These are phyloP conservation scores for Oedothorax gibbosus DNA, from an alignment of 1,140 invertebrate genomes.

Conservation along the genomic window DNA sequence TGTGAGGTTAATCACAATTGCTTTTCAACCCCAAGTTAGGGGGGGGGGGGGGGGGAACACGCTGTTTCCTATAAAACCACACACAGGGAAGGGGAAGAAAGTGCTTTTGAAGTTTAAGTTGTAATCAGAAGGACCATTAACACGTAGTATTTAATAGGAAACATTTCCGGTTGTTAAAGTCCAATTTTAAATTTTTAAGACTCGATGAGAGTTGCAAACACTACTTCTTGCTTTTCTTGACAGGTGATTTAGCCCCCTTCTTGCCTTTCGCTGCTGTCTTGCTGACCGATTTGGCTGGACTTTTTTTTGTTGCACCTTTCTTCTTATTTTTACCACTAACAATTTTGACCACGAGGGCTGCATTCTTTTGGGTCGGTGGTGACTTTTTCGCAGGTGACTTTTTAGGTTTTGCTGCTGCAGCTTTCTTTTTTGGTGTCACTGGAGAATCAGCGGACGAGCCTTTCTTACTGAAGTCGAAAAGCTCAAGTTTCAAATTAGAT, in stretches of 20 bases:
- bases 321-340: slow-evolving; percentile 12
- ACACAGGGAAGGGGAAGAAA: too few species aligned
- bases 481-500: slow-evolving; percentile 36
- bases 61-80: too few species aligned
- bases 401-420: slow-evolving; percentile 10
- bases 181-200: too few species aligned
- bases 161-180: too few species aligned
- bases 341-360: slow-evolving; percentile 26
- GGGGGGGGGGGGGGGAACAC: too few species aligned
- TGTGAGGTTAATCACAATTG: too few species aligned
- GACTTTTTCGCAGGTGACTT: not conserved
- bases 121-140: too few species aligned
- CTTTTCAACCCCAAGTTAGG: too few species aligned
- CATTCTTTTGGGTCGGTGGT: not conserved
- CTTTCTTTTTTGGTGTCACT: slow-evolving; percentile 15
- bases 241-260: not conserved
- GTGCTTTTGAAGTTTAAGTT: too few species aligned
- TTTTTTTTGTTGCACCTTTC: slow-evolving; percentile 3
- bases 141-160: too few species aligned
- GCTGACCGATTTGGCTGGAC: not conserved
- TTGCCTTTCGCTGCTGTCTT: slow-evolving; percentile 7
- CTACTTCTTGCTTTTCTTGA: not conserved
- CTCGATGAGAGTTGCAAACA: too few species aligned
- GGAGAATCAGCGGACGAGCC: not conserved
- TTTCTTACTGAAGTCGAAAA: slow-evolving; percentile 52